Base-by-base conservation (phyloP, 23 tunicate genomes). In the Diplosoma virens region DNA sequence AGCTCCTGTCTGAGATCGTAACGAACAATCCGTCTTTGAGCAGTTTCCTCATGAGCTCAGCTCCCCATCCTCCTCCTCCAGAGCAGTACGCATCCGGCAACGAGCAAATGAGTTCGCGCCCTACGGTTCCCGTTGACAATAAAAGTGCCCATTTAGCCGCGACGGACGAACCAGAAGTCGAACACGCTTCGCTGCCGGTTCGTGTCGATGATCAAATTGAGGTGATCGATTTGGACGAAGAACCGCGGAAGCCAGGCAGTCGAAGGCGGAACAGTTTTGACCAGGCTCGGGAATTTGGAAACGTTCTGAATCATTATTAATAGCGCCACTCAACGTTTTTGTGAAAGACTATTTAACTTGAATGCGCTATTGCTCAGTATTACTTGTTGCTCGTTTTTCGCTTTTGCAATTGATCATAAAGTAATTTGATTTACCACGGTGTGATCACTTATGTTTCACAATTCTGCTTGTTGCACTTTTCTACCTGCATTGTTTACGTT, bases 261-360 rank as follows among this genome's bases (percentile, higher is more conserved):
- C 67, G 78, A 66, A 23, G 78, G 24, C 84, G 82, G 58, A 80
- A 76, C 28, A 87, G 93, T 25, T 74, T 87, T 21, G 86, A 87
- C 25, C 86, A 80, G 35, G 93, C 93, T 0, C 79, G 60, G 30
- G 86, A 87, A 33, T 87, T 71, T 34, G 93, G 93, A 60, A 87
- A 80, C 59, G 79, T 87, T 16, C 54, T 87, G 63, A 79, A 87
- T 47, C 27, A 21, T 46, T 46, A 46, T 46, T 46, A 46, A 11
- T 46, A 17, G 16, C 53, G 17, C 17, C 17, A 46, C 53, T 11
- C 53, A n/a, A n/a, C n/a, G n/a, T n/a, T n/a, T n/a, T n/a, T n/a
- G n/a, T n/a, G n/a, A n/a, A n/a, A n/a, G n/a, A n/a, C n/a, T n/a
- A n/a, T n/a, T n/a, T n/a, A n/a, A n/a, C n/a, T n/a, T n/a, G n/a